phyloP scores from a whole-genome alignment of 64 coral and sea anemone genomes.

The Acropora yongei region DNA sequence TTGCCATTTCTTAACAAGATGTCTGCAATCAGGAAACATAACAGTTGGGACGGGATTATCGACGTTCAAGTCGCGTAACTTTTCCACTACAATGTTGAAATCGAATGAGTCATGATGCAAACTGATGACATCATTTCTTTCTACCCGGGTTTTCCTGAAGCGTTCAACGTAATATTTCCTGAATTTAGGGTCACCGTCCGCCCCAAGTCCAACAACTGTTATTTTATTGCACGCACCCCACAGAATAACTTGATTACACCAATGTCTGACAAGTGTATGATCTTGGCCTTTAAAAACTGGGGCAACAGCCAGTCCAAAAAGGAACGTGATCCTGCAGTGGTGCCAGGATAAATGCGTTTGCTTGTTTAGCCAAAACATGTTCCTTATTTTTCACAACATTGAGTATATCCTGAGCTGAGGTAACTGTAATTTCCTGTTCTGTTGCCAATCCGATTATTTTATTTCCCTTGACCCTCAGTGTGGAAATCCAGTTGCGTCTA shows the following conservation, averaged over 20 bases:
- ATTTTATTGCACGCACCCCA: slow-evolving; percentile 26
- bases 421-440: slow-evolving; percentile 16
- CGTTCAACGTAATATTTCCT: slow-evolving; percentile 42
- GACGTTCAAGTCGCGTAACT: not conserved
- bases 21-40: slow-evolving; percentile 64
- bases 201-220: slow-evolving; percentile 25
- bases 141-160: slow-evolving; percentile 33
- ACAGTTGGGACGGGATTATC: slow-evolving; percentile 22
- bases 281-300: slow-evolving; percentile 48
- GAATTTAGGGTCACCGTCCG: slow-evolving; percentile 47
- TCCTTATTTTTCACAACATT: slow-evolving; percentile 33
- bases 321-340: slow-evolving; percentile 55
- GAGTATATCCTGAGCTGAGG: slow-evolving; percentile 41
- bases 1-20: slow-evolving; percentile 68
- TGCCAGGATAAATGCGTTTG: slow-evolving; percentile 57
- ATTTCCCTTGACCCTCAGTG: slow-evolving; percentile 31
- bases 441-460: slow-evolving; percentile 29
- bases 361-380: slow-evolving; percentile 44
- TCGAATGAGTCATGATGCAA: slow-evolving; percentile 39
- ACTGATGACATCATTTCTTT: slow-evolving; percentile 34
- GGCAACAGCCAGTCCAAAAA: slow-evolving; percentile 18
- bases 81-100: slow-evolving; percentile 37
- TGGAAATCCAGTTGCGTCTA: slow-evolving; percentile 17
- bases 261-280: slow-evolving; percentile 21
- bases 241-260: slow-evolving; percentile 42